Percentiles rank a stretch among this genome's conserved stretches.
Conservation (phyloP, 2,113 vertebrate genomes). For the Tragelaphus buxtoni region DNA sequence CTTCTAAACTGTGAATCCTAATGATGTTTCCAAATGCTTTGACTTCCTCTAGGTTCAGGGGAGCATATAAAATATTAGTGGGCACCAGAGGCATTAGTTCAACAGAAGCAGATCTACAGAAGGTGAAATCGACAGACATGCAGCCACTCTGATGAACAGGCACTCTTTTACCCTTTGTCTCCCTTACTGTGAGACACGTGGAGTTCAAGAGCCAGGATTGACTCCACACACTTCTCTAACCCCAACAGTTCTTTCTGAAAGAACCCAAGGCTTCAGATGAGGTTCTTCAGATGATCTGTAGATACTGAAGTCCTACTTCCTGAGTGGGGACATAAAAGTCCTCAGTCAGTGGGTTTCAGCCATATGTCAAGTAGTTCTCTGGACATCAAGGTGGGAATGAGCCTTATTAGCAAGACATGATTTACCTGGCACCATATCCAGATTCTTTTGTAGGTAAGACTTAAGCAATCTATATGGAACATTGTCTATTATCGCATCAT, state of each 20-base stretch:
- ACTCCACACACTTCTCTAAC: not conserved
- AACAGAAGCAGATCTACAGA: not conserved
- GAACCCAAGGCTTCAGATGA: not conserved
- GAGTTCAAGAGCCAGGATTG: not conserved
- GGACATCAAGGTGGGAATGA: not conserved
- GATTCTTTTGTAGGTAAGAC: not conserved
- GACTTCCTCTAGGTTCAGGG: not conserved
- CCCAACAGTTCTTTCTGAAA: not conserved
- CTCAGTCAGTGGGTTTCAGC: not conserved
- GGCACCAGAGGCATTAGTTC: not conserved
- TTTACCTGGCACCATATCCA: not conserved
- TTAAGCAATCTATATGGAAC: not conserved
- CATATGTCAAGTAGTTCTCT: not conserved
- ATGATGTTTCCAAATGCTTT: not conserved
- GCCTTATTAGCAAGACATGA: not conserved
- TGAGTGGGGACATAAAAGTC: not conserved
- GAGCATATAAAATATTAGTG: not conserved
- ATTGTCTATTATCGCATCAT: not conserved
- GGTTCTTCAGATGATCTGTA: not conserved
- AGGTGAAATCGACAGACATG: not conserved
- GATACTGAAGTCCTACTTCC: not conserved
- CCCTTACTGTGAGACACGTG: not conserved
- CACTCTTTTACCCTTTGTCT: not conserved
- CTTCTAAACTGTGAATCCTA: not conserved
- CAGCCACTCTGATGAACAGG: not conserved